A percentile compares a stretch with the other conserved stretches of the same genome.
phyloP scores from a whole-genome alignment of 2,113 vertebrate genomes.

The Pithys albifrons region DNA sequence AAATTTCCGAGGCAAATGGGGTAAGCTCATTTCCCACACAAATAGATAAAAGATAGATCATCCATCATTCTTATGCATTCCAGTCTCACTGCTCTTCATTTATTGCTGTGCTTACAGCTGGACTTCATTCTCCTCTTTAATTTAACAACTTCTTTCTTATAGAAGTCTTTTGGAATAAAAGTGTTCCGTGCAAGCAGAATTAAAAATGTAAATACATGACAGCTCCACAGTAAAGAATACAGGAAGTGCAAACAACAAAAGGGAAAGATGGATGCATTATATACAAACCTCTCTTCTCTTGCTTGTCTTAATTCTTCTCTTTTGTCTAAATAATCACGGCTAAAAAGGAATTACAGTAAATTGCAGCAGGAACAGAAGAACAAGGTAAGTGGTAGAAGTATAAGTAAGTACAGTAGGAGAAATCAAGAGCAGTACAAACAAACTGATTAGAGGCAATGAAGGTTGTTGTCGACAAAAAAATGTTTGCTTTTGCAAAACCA shows the following conservation, averaged over 20 bases:
- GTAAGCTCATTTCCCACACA: slow-evolving; percentile 27
- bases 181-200: slow-evolving; percentile 32
- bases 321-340: slow-evolving; percentile 90
- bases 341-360: slow-evolving; percentile 71
- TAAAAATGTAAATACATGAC: neutral
- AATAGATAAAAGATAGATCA: slow-evolving; percentile 32
- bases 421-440: neutral
- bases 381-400: slow-evolving; percentile 22
- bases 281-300: slow-evolving; percentile 92
- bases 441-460: neutral
- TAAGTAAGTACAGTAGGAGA: neutral
- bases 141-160: neutral
- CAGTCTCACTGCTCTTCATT: neutral
- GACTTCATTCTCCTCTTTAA: slow-evolving; percentile 7
- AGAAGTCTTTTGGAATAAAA: slow-evolving; percentile 4
- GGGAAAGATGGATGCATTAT: neutral
- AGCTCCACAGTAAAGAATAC: neutral
- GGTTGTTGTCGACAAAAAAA: neutral
- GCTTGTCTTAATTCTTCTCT: slow-evolving; percentile 90
- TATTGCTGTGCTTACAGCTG: slow-evolving; percentile 39
- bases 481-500: neutral
- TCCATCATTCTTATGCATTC: slow-evolving; percentile 20
- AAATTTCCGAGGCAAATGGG: slow-evolving; percentile 21
- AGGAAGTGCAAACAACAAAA: slow-evolving; percentile 9
- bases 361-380: slow-evolving; percentile 46